Base-by-base conservation (phyloP, 2,888 invertebrate species). In the Leptinotarsa rubiginosa region DNA sequence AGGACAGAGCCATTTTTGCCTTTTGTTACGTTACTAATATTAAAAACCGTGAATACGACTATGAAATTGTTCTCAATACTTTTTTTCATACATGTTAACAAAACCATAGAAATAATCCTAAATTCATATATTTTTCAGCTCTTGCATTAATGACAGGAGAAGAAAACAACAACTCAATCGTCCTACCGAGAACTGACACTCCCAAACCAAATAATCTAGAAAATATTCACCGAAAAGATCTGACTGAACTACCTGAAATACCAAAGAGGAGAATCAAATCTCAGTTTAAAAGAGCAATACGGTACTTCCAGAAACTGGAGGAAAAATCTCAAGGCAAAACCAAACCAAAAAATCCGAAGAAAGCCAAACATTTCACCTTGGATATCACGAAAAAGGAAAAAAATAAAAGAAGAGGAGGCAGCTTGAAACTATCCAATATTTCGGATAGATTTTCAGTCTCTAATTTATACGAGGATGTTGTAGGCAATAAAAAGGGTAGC, bases 221-320 rank as follows among this genome's bases (percentile, higher is more conserved):
- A 5, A 72, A 52, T 54, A 31, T n/a, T 65, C 10, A 13, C 22
- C 59, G n/a, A 22, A 41, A 66, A 47, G 67, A 67, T 54, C 62
- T 52, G 65, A 16, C 31, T 18, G 75, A 70, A 69, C 25, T 64
- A 5, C 47, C 67, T n/a, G 70, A 65, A 62, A 41, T 31, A 69
- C 66, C 72, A 20, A 69, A 18, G 54, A 64, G 73, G 12, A 74
- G 76, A 15, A 22, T 18, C 20, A 47, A 20, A 69, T 74, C 79
- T 4, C 82, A 81, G 22, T 83, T 83, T 70, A 83, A 79, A 70
- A 71, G 71, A 31, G 82, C 83, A 15, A 77, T 82, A 4, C 78
- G 74, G 16, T 84, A 79, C 73, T 84, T 84, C 69, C 81, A 79
- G 68, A 83, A 82, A 65, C 70, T 83, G 62, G 83, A 83, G 77